Percentiles rank a stretch among this genome's conserved stretches.
These are phyloP conservation scores for Haliclystus octoradiatus DNA, from an alignment of 30 jellyfish, hydroid and myxozoan species.

Conservation along the genomic window DNA sequence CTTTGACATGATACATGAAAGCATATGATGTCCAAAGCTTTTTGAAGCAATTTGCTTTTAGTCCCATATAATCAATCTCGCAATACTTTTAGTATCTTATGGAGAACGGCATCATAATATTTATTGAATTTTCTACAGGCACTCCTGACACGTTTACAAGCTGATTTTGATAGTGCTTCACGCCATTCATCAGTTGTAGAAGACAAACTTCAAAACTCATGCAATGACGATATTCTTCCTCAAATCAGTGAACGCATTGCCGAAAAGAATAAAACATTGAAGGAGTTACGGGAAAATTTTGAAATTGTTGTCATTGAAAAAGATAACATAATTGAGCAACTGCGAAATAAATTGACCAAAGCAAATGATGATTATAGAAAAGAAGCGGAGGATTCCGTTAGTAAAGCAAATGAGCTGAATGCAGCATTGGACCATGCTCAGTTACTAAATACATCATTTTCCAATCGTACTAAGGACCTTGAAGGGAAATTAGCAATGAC, in stretches of 20 bases:
- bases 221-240: neutral
- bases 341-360: neutral
- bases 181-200: neutral
- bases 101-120: too few relatives aligned
- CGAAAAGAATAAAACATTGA: slow-evolving; percentile 52
- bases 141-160: slow-evolving; percentile 25
- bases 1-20: too few relatives aligned
- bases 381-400: neutral
- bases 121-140: slow-evolving; percentile 19
- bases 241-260: slow-evolving; percentile 5
- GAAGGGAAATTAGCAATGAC: neutral
- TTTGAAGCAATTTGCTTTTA: too few relatives aligned
- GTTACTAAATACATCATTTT: neutral
- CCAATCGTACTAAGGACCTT: neutral
- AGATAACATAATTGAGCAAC: slow-evolving; percentile 16
- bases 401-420: neutral
- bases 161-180: slow-evolving; percentile 13
- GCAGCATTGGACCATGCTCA: neutral
- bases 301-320: slow-evolving; percentile 67
- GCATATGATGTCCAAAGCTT: too few relatives aligned
- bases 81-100: too few relatives aligned
- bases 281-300: slow-evolving; percentile 62
- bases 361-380: too few relatives aligned
- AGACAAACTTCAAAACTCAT: neutral
- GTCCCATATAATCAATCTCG: too few relatives aligned